Base-by-base conservation (phyloP, 2,888 invertebrate species). In the Melanophora roralis region DNA sequence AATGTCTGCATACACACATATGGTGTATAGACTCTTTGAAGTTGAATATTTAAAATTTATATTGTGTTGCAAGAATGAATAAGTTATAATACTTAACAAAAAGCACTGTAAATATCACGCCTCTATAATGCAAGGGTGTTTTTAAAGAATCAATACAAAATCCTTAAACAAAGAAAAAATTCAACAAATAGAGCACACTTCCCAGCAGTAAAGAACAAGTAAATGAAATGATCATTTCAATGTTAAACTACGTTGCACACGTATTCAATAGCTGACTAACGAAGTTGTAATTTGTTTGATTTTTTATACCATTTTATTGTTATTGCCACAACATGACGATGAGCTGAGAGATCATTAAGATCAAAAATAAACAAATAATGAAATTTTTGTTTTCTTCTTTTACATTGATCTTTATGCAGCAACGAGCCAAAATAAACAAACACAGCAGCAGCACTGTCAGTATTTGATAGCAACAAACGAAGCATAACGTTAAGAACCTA, bases 241-340 rank as follows among this genome's bases (percentile, higher is more conserved):
- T 59, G 43, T 4, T 27, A 32, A 36, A 36, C 65, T 21, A 40
- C 6, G 19, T 27, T 27, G 27, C 6, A 38, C 38, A n/a, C n/a
- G n/a, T n/a, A 64, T 21, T 77, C 57, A 77, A 77, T 77, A 43
- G 69, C 47, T 71, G 69, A 51, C 76, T 77, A 77, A 77, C 69
- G 76, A 77, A 77, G 76, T 77, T 64, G 68, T 43, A 76, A 76
- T 76, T 76, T 69, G 53, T 69, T 77, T 57, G 57, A 76, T 62
- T 71, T 76, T 77, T 77, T 57, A 77, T 77, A 71, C 34, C 57
- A 49, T 59, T 71, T 69, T 64, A 62, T 68, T 69, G 43, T 55
- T 76, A 65, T 59, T 74, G 45, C 55, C 53, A 55, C 40, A 64
- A 51, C 40, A 43, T 47, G 62, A 69, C 64, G 43, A 59, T 62